Evolutionary conservation across 2,113 vertebrate genomes (phyloP), one percentile per base, ranked within the genome.

Genomic region (Hirundichthys speculiger): DNA sequence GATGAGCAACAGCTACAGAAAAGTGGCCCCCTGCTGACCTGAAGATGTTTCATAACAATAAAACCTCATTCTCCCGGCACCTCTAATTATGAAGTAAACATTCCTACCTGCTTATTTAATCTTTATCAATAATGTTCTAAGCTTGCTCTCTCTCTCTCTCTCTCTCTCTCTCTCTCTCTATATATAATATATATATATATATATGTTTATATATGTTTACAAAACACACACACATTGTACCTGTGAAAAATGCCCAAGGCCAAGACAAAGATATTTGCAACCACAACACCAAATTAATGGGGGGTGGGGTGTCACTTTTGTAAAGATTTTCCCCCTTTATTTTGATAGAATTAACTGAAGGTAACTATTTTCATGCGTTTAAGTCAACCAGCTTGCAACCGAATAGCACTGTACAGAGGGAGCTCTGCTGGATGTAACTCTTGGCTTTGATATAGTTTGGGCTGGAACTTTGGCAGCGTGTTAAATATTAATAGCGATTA

Each of bases 401-500:
- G 82, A 86, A 46, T 76, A 84, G 75, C 3, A 34, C 30, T 34
- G 30, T 45, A 77, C 60, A 68, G 83, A 80, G 83, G 79, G 77
- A 73, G 73, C 90, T 77, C 75, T 82, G 86, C 87, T 89, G 88
- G 83, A 86, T 91, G 84, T 69, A 85, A 89, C 88, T 83, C 87
- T 79, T 70, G 89, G 86, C 90, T 91, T 92, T 92, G 91, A 93
- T 92, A 90, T 90, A 89, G 92, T 90, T 90, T 88, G 87, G 90
- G 88, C 88, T 90, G 86, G 86, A 92, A 91, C 84, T 91, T 91
- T 90, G 84, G 87, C 86, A 83, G 84, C 82, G 61, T 89, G 90
- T 93, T 92, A 93, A 92, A 93, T 92, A 92, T 93, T 93, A 92
- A 92, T 91, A 92, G 88, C 86, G 90, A 91, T 93, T 93, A 93